These are phyloP conservation scores for Pachycephala philippinensis DNA, from an alignment of 2,113 vertebrate genomes.

Conservation along the genomic window DNA sequence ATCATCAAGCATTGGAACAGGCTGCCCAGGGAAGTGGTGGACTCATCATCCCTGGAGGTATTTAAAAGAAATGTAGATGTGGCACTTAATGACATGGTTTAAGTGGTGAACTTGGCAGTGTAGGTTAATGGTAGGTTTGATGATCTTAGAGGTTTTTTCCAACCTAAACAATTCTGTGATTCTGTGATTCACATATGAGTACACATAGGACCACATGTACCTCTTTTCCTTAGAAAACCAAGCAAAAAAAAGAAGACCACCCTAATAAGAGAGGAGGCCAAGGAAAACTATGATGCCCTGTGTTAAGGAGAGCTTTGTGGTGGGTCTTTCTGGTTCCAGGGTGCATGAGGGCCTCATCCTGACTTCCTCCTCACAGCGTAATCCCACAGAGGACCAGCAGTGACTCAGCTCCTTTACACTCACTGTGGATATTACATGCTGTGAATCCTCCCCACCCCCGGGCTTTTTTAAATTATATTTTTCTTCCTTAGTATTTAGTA, in stretches of 20 bases:
- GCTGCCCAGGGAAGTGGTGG: background rate
- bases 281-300: background rate
- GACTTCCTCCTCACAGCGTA: background rate
- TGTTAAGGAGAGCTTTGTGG: background rate
- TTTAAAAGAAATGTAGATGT: background rate
- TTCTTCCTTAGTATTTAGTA: background rate
- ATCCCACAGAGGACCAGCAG: background rate
- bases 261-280: background rate
- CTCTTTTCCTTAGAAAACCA: background rate
- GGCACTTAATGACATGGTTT: background rate
- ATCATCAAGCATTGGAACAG: background rate
- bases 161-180: background rate
- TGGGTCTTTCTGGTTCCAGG: background rate
- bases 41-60: background rate
- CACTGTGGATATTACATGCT: background rate
- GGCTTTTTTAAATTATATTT: background rate
- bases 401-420: background rate
- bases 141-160: background rate
- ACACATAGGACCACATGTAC: background rate
- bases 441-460: background rate
- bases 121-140: background rate
- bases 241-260: background rate
- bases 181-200: background rate
- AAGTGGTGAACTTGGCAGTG: background rate
- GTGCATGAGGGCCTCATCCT: background rate